A percentile compares a stretch with the other conserved stretches of the same genome.
phyloP scores from a whole-genome alignment of 1,140 invertebrate genomes.

The Matsumurasca onukii region DNA sequence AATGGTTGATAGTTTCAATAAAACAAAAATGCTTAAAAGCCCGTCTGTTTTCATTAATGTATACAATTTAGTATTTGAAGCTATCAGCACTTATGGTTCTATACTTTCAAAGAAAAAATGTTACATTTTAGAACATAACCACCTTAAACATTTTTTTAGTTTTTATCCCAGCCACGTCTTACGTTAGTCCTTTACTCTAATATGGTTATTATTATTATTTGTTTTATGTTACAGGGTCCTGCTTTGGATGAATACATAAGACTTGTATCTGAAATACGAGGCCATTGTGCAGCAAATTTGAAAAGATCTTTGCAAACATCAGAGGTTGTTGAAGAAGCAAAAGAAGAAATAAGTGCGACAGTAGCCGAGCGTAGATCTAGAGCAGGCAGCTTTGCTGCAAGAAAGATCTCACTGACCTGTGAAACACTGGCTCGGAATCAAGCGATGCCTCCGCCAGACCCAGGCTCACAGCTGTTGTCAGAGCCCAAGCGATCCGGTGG shows the following conservation, averaged over 20 bases:
- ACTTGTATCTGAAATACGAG: slow-evolving; percentile 54
- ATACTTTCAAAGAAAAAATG: too few species aligned
- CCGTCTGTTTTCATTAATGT: too few species aligned
- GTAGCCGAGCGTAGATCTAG: slow-evolving; percentile 34
- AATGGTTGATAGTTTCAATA: too few species aligned
- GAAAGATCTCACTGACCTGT: slow-evolving; percentile 62
- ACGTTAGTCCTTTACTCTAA: too few species aligned
- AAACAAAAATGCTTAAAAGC: too few species aligned
- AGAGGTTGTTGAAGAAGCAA: slow-evolving; percentile 32
- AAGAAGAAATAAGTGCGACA: slow-evolving; percentile 21
- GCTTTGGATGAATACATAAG: slow-evolving; percentile 52
- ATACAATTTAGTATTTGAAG: too few species aligned
- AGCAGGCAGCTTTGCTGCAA: slow-evolving; percentile 49
- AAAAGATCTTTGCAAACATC: slow-evolving; percentile 45
- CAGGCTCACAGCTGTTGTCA: slow-evolving; percentile 29
- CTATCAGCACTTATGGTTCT: too few species aligned
- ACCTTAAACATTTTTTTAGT: too few species aligned
- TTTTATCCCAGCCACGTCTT: too few species aligned
- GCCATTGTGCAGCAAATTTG: slow-evolving; percentile 50
- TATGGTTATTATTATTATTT: too few species aligned
- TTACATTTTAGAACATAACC: too few species aligned
- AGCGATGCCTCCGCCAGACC: slow-evolving; percentile 41
- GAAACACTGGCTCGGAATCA: slow-evolving; percentile 49
- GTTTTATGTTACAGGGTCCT: slow-evolving; percentile 41
- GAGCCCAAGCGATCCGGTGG: slow-evolving; percentile 45